Conservation (phyloP, 1,140 invertebrate genomes). For the Brachionus asplanchnoidis region DNA sequence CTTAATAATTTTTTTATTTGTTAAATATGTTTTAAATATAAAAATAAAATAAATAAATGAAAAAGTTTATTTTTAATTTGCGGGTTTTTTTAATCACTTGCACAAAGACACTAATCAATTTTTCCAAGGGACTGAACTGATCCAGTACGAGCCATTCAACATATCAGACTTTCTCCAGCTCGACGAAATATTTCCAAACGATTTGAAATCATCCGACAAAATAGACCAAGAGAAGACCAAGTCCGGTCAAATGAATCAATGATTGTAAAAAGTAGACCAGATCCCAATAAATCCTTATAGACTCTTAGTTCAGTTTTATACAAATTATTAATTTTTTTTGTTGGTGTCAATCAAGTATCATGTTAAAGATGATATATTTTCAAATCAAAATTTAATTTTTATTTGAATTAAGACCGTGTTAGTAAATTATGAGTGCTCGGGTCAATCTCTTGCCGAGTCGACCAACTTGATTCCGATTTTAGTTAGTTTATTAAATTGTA, state of each 20-base stretch:
- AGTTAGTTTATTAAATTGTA: background rate
- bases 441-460: background rate
- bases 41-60: background rate
- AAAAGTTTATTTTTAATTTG: background rate
- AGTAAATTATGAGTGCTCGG: background rate
- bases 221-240: background rate
- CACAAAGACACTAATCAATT: background rate
- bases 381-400: slow-evolving; percentile 8
- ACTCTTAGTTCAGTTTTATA: background rate
- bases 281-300: background rate
- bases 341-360: background rate
- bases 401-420: slow-evolving; percentile 10
- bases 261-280: background rate
- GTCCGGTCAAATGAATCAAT: background rate
- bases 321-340: background rate
- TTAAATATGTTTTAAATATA: background rate
- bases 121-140: background rate
- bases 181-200: background rate
- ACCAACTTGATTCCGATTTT: background rate
- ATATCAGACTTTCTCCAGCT: background rate
- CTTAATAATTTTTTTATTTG: background rate
- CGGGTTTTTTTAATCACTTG: background rate
- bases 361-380: background rate
- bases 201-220: background rate
- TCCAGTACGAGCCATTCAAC: slow-evolving; percentile 15